Evolutionary conservation across 2,113 vertebrate genomes (phyloP), one percentile per base, ranked within the genome.

Genomic region (Erinaceus europaeus): DNA sequence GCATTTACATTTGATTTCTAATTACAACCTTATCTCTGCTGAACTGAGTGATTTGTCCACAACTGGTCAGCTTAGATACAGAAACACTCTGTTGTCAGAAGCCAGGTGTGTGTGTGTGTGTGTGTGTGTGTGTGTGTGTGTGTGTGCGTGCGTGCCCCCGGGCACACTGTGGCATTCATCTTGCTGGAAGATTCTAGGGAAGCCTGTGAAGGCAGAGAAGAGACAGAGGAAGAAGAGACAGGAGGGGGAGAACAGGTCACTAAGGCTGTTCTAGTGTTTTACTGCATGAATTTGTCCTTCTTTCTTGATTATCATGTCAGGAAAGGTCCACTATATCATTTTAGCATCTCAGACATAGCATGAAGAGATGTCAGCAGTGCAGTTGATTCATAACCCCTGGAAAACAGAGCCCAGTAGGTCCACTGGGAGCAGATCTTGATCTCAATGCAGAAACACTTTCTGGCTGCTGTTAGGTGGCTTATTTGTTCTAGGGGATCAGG

Each of bases 1-100:
- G 62, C 3, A 23, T 83, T 92, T 93, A 72, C 38, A 84, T 90
- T 82, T 76, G 53, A 91, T 74, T 93, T 93, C 44, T 93, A 83
- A 88, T 83, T 90, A 50, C 55, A 88, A 68, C 21, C 55, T 90
- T 90, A 86, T 88, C 80, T 80, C 72, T 80, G 79, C 46, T 53
- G 46, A 91, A 62, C 82, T 72, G 84, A 79, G 65, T 69, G 75
- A 82, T 83, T 62, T 92, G 34, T 83, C 50, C 27, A 64, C 44
- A 88, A 90, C 46, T 91, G 72, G 55, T 1, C 75, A 83, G 65
- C 25, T 87, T 78, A 79, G 77, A 84, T 86, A 91, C 72, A 76
- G 44, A 83, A 83, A 52, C 27, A 76, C 27, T 74, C 44, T 65
- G n/a, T 87, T 79, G 65, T 79, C 88, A 83, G 88, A 88, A 48